Conservation (phyloP, 2,797 vertebrate species). For the Molossus alvarezi region DNA sequence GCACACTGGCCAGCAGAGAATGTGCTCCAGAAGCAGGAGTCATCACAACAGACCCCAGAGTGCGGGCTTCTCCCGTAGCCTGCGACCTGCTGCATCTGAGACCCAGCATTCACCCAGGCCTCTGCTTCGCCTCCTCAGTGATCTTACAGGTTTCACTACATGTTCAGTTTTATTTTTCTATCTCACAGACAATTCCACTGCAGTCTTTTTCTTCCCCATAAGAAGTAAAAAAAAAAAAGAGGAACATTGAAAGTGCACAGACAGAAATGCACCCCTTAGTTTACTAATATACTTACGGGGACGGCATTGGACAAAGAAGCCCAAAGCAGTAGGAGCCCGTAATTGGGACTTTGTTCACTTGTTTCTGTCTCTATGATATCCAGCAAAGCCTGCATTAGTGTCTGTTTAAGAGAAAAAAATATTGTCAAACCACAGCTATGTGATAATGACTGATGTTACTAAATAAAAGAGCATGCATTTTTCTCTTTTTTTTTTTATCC, state of each 20-base stretch:
- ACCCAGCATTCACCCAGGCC: background rate
- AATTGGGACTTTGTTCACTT: slow-evolving; percentile 85
- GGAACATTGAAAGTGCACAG: background rate
- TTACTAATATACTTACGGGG: slow-evolving; percentile 90
- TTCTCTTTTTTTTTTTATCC: too few species aligned
- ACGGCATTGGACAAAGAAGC: slow-evolving; percentile 93
- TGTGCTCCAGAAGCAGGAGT: background rate
- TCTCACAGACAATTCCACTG: background rate
- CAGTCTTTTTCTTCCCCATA: background rate
- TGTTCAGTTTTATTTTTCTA: slow-evolving; percentile 9
- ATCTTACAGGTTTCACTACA: background rate
- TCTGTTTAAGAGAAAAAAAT: slow-evolving; percentile 88
- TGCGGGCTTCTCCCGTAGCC: background rate
- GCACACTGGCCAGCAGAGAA: background rate
- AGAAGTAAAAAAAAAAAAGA: background rate
- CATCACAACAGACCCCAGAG: background rate
- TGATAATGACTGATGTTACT: background rate
- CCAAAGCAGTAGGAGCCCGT: slow-evolving; percentile 92
- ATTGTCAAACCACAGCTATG: background rate
- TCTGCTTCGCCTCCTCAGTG: background rate
- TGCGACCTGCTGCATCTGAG: background rate
- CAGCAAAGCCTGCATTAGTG: slow-evolving; percentile 90
- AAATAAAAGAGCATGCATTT: background rate
- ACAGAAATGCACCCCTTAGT: slow-evolving; percentile 33
- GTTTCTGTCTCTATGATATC: slow-evolving; percentile 87